A percentile compares a stretch with the other conserved stretches of the same genome.
Conservation (phyloP, 2,797 vertebrate species). For the Eulemur coronatus region DNA sequence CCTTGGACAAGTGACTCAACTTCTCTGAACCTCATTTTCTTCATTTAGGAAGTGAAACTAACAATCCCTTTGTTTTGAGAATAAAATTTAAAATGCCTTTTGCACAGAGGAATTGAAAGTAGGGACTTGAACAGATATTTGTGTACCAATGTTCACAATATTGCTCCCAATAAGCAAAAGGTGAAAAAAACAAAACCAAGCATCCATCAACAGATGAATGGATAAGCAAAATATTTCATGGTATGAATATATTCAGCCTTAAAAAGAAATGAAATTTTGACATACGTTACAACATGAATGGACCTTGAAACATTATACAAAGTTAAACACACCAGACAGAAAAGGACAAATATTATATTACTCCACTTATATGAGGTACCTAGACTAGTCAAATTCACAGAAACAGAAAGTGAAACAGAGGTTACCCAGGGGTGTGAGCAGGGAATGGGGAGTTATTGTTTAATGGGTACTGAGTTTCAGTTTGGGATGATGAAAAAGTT, state of each 20-base stretch:
- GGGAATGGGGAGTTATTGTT: neutral
- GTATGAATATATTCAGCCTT: neutral
- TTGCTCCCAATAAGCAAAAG: neutral
- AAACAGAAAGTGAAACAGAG: neutral
- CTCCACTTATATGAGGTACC: neutral
- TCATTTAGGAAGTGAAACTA: neutral
- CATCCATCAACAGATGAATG: neutral
- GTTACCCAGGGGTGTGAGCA: neutral
- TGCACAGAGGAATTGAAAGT: neutral
- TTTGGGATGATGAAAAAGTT: neutral
- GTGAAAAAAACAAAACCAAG: neutral
- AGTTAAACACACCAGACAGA: neutral
- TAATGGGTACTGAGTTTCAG: neutral
- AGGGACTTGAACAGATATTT: neutral
- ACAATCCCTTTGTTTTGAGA: neutral
- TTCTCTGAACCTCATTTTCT: neutral
- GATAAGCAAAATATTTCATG: neutral
- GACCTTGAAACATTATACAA: neutral
- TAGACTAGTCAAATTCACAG: neutral
- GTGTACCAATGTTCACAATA: neutral
- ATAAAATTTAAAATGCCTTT: neutral
- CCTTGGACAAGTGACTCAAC: neutral
- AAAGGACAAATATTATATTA: neutral
- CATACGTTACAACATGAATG: neutral
- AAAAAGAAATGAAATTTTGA: neutral